phyloP scores from a whole-genome alignment of 2,797 vertebrate genomes.

The Gadopsis bispinosus region DNA sequence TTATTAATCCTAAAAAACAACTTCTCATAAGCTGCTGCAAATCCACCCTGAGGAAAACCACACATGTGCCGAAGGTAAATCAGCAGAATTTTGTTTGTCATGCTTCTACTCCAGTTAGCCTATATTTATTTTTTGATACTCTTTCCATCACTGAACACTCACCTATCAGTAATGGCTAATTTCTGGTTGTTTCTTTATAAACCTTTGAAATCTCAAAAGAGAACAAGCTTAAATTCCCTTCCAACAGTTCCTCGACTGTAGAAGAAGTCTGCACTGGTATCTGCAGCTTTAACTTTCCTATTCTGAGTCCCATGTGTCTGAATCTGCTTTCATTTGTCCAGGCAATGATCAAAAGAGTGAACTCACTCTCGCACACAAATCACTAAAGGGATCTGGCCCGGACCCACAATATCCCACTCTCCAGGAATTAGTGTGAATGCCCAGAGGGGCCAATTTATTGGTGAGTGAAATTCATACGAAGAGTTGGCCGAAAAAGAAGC shows the following conservation, averaged over 20 bases:
- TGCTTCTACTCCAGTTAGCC: neutral
- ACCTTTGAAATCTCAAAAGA: slow-evolving; percentile 30
- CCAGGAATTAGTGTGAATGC: slow-evolving; percentile 79
- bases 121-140: neutral
- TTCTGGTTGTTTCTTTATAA: neutral
- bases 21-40: no score
- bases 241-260: slow-evolving; percentile 13
- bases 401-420: slow-evolving; percentile 71
- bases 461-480: slow-evolving; percentile 82
- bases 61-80: no score
- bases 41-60: no score
- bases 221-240: slow-evolving; percentile 34
- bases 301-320: slow-evolving; percentile 61
- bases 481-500: slow-evolving; percentile 65
- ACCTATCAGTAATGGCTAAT: slow-evolving; percentile 3
- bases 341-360: slow-evolving; percentile 75
- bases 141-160: neutral
- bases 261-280: slow-evolving; percentile 29
- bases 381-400: slow-evolving; percentile 62
- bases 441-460: slow-evolving; percentile 87
- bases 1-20: no score
- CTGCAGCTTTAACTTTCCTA: slow-evolving; percentile 40
- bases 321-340: slow-evolving; percentile 76
- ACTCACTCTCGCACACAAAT: slow-evolving; percentile 66
- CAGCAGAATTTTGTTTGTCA: no score